Percentiles rank a stretch among this genome's conserved stretches.
phyloP scores from a whole-genome alignment of 2,888 invertebrate species.

The Cryptocephalus primarius region DNA sequence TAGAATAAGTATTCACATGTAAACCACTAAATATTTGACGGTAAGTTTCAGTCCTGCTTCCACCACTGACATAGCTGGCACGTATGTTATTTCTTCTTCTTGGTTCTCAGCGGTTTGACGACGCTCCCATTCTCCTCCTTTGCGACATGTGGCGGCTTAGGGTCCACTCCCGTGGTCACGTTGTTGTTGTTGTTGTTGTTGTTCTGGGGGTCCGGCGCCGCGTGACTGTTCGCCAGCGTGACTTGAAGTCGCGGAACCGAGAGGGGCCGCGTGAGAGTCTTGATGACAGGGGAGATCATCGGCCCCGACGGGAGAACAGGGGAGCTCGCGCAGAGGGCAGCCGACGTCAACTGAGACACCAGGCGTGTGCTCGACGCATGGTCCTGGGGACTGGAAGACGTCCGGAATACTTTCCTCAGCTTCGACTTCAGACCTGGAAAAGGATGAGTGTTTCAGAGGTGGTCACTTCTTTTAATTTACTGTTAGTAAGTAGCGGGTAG shows the following conservation, averaged over 20 bases:
- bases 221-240: slow-evolving; percentile 33
- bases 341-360: slow-evolving; percentile 47
- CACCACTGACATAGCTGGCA: slow-evolving; percentile 25
- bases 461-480: too few species aligned
- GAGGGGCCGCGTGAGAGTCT: slow-evolving; percentile 45
- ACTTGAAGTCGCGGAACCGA: slow-evolving; percentile 46
- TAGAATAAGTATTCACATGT: too few species aligned
- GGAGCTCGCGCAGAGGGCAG: slow-evolving; percentile 49
- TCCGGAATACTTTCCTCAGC: slow-evolving; percentile 46
- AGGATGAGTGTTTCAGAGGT: not conserved
- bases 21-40: too few species aligned
- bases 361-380: slow-evolving; percentile 37
- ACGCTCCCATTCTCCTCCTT: slow-evolving; percentile 12
- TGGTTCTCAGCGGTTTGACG: slow-evolving; percentile 35
- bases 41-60: not conserved
- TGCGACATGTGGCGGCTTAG: not conserved
- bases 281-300: slow-evolving; percentile 43
- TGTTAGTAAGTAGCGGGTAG: not conserved
- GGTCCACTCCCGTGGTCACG: slow-evolving; percentile 3
- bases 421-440: slow-evolving; percentile 42
- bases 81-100: slow-evolving; percentile 39
- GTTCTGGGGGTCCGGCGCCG: slow-evolving; percentile 22
- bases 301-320: slow-evolving; percentile 45
- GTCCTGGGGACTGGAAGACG: slow-evolving; percentile 38
- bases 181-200: slow-evolving; percentile 12